Base-by-base conservation (phyloP, 2,888 invertebrate genomes). In the Aphodius granarius region DNA sequence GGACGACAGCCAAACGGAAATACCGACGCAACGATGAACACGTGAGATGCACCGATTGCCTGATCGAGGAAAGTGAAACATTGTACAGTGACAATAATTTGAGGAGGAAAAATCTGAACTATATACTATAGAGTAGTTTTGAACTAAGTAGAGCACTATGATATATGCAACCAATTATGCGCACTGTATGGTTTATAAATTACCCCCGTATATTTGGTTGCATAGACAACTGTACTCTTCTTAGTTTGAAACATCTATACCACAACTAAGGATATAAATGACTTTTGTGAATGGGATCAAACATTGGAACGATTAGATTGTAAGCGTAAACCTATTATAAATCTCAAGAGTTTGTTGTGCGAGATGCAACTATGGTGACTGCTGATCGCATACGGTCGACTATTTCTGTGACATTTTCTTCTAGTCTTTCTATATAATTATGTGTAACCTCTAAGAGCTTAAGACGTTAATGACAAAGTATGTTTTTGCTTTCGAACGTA, bases 1-100 rank as follows among this genome's bases (percentile, higher is more conserved):
- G 82, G 91, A 91, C 79, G 91, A 88, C 81, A 86, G 86, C 78
- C 86, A 85, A 78, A 83, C 84, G 20, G 86, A 85, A 79, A 83
- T 85, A 76, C 78, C 80, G 16, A 81, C 83, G 74, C 82, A 82
- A 78, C 85, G 85, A 83, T 84, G 83, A 83, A 73, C 20, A 62
- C 21, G 15, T 71, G 16, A 19, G 13, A 6, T 17, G 5, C n/a
- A 21, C 16, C 17, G 63, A 43, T 71, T 5, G 17, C n/a, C n/a
- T 43, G 13, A 17, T 20, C 70, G 70, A 19, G 20, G 9, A 17
- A 5, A 43, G 43, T 68, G 63, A 20, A 65, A 75, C 75, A 63
- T 73, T 68, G 66, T 22, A 16, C 65, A 70, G 76, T 76, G 76
- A 76, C 76, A 76, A 76, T 76, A 76, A 76, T 75, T 71, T n/a